Conservation (phyloP, 2,113 vertebrate species). For the Nannospalax galili region DNA sequence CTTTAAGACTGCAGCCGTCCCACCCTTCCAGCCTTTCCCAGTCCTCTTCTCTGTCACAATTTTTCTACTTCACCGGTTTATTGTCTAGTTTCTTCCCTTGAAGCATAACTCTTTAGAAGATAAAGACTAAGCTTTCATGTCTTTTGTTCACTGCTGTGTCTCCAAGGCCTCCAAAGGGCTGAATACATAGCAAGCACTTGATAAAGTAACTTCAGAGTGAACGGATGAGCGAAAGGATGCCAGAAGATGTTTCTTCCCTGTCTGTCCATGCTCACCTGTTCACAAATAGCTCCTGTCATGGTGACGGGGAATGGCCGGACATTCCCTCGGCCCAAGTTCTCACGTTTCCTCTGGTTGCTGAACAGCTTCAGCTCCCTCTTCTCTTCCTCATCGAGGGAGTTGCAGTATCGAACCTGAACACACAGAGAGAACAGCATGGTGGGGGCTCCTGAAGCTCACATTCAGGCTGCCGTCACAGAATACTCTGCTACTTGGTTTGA, state of each 20-base stretch:
- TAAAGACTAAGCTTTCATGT: neutral
- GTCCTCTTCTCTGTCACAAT: neutral
- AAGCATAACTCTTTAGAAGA: neutral
- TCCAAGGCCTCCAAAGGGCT: no score
- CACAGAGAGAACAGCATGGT: neutral
- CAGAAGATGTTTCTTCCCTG: no score
- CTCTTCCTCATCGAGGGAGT: slow-evolving; percentile 97
- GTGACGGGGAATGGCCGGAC: slow-evolving; percentile 97
- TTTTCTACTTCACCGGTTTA: neutral
- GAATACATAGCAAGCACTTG: neutral
- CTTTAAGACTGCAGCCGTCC: neutral
- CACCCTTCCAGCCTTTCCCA: neutral
- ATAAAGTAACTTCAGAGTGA: neutral
- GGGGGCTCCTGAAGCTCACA: neutral
- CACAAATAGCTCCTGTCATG: slow-evolving; percentile 97
- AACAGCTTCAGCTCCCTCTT: slow-evolving; percentile 98
- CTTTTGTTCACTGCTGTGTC: neutral
- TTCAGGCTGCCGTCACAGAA: neutral
- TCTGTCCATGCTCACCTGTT: slow-evolving; percentile 89
- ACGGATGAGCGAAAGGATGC: accelerated
- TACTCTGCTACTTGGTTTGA: neutral
- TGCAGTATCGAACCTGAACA: slow-evolving; percentile 96
- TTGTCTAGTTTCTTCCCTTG: neutral
- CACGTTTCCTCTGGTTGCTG: slow-evolving; percentile 97
- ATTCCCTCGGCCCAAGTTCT: slow-evolving; percentile 96